phyloP scores from a whole-genome alignment of 2,888 invertebrate species.

The Athalia rosae region DNA sequence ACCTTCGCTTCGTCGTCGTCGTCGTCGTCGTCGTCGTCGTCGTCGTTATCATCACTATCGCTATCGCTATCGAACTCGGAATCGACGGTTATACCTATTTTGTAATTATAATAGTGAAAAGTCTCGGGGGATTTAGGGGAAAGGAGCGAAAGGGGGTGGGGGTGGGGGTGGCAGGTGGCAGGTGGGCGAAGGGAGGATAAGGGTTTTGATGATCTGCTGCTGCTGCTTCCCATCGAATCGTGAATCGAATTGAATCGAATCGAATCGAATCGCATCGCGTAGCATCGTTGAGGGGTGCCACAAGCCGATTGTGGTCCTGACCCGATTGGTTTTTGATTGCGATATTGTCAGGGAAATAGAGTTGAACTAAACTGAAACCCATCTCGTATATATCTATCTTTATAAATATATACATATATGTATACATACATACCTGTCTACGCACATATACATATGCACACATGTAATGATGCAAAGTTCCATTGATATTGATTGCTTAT shows the following conservation, averaged over 20 bases:
- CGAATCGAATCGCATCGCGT: background rate
- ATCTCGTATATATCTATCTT: background rate
- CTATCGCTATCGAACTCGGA: no score
- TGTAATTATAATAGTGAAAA: no score
- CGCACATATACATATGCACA: background rate
- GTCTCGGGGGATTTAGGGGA: background rate
- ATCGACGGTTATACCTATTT: no score
- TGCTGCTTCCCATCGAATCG: no score
- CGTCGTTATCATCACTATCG: no score
- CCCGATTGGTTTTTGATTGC: conserved; percentile 44
- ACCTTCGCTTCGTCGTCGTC: no score
- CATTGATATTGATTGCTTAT: conserved; percentile 37
- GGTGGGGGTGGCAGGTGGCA: background rate
- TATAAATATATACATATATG: background rate
- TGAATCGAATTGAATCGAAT: no score
- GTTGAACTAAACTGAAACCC: conserved; percentile 37
- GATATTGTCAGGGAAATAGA: conserved; percentile 45
- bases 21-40: no score
- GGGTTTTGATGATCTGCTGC: conserved; percentile 13
- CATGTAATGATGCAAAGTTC: conserved; percentile 7
- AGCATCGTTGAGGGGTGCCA: conserved; percentile 36
- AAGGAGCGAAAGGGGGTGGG: background rate
- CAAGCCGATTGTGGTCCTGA: conserved; percentile 43
- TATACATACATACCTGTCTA: background rate
- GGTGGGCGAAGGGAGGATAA: background rate